Percentiles rank a stretch among this genome's conserved stretches.
These are phyloP conservation scores for Holothuria scabra DNA, from an alignment of 53 echinoderm and acorn worm species.

Conservation along the genomic window DNA sequence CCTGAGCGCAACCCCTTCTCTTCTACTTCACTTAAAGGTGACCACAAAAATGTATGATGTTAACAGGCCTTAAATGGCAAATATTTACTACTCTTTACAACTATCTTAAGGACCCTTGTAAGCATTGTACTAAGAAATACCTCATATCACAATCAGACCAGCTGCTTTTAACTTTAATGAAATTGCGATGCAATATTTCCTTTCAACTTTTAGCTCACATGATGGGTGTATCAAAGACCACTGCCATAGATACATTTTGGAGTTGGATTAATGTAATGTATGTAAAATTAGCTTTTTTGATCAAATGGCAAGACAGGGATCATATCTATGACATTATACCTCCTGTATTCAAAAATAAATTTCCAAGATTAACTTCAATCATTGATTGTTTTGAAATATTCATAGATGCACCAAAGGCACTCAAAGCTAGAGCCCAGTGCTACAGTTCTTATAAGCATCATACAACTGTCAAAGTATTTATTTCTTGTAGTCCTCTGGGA, in stretches of 20 bases:
- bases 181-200: conserved; percentile 39
- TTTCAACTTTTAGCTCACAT: conserved; percentile 49
- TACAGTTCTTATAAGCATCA: conserved; percentile 45
- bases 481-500: conserved; percentile 39
- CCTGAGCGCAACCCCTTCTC: too few relatives aligned
- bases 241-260: too few relatives aligned
- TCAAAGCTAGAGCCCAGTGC: conserved; percentile 52
- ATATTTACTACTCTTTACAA: too few relatives aligned
- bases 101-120: too few relatives aligned
- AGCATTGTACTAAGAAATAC: too few relatives aligned
- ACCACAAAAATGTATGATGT: too few relatives aligned
- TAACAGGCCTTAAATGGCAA: too few relatives aligned
- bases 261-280: conserved; percentile 25
- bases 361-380: conserved; percentile 34
- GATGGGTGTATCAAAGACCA: conserved; percentile 18
- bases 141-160: conserved; percentile 45
- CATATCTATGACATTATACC: not conserved
- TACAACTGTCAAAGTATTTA: conserved; percentile 42
- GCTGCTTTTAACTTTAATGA: conserved; percentile 54
- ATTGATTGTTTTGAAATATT: conserved; percentile 56
- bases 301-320: conserved; percentile 20
- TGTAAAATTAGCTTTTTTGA: conserved; percentile 16
- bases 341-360: conserved; percentile 13
- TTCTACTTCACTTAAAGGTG: too few relatives aligned
- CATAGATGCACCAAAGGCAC: not conserved